Evolutionary conservation across 2,113 vertebrate genomes (phyloP).

Genomic region (Lanius collurio): DNA sequence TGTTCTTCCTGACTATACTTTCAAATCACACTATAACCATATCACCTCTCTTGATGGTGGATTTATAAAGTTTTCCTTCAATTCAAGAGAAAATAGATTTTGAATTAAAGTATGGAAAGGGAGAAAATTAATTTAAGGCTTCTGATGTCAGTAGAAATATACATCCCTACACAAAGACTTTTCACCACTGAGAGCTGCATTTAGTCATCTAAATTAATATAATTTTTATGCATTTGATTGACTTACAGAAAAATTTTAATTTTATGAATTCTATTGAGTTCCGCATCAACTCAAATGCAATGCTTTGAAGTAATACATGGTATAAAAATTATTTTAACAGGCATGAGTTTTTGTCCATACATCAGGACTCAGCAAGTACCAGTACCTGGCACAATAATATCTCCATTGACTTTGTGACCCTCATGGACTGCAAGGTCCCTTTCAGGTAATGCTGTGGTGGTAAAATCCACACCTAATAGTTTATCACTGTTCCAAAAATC

Average conservation of each 20-base stretch:
- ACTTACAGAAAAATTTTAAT: background rate
- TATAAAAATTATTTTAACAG: background rate
- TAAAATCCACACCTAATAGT: background rate
- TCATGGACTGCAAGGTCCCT: background rate
- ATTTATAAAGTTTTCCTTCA: background rate
- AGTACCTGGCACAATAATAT: background rate
- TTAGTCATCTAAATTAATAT: background rate
- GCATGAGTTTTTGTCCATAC: background rate
- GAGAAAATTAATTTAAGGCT: background rate
- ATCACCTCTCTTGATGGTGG: background rate
- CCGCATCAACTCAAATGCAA: background rate
- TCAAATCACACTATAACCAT: background rate
- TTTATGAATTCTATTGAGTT: background rate
- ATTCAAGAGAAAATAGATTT: background rate
- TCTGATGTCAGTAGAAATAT: background rate
- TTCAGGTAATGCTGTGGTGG: background rate
- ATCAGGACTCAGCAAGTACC: background rate
- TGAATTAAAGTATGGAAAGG: background rate
- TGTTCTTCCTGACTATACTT: background rate
- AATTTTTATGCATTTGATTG: background rate
- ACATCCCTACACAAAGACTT: background rate
- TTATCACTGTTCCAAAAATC: background rate
- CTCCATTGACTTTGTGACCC: background rate
- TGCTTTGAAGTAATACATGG: background rate
- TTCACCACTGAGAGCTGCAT: background rate